Base-by-base conservation (phyloP, 2,888 invertebrate species). In the Standfussiana lucernea region DNA sequence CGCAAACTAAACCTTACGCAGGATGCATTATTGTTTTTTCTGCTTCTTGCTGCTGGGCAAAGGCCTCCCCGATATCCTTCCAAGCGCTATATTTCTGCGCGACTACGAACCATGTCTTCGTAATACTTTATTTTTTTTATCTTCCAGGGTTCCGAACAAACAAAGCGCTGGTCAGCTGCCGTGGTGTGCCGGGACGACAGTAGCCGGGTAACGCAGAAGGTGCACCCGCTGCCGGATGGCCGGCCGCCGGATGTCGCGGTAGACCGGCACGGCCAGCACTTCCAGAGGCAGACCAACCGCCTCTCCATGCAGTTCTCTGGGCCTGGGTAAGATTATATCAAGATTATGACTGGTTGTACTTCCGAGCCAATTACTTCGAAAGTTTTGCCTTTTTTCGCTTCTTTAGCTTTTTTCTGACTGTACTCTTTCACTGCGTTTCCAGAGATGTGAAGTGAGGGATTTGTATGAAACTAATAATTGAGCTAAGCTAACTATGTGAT, bases 291-390 rank as follows among this genome's bases (percentile, higher is more conserved):
- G 97, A 90, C 95, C 78, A 98, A 98, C 91, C 97, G 99, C 35
- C 96, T 99, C 62, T 99, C 99, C 2, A 98, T 99, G 98, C 98
- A 98, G 95, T 98, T 98, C 93, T 97, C 98, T n/a, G 98, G 98
- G 65, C 97, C 97, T 61, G 98, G 98, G 97, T 98, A 96, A 92
- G 97, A 83, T 24, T 4, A 53, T n/a, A 13, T 53, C 53, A n/a
- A 53, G 10, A n/a, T n/a, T n/a, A n/a, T n/a, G n/a, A n/a, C n/a
- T 53, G 28, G 6, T n/a, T 53, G n/a, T 53, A 13, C 53, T 13
- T 53, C 13, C 28, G 6, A 56, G 15, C 15, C 15, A n/a, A 53
- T 11, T 11, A 53, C n/a, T 53, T 53, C n/a, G n/a, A 53, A 53
- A 6, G 53, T 53, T 53, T 53, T 2, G n/a, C 15, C 7, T 56